Evolutionary conservation across 1,140 invertebrate species (phyloP).

Genomic region (Papilio polytes): DNA sequence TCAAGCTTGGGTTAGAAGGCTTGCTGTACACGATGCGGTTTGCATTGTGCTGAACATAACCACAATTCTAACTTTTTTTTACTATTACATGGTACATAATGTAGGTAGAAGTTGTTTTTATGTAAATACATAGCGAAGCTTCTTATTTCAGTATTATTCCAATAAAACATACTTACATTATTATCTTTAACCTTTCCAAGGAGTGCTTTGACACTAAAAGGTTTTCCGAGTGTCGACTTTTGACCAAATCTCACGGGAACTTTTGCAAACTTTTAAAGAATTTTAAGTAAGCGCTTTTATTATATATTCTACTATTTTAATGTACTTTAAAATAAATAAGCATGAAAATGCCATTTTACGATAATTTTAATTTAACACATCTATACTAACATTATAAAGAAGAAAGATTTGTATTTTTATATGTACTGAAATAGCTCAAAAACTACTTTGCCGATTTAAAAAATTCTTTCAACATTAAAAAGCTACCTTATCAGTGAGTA

Average conservation of each 20-base stretch:
- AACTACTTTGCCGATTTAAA: too few species aligned
- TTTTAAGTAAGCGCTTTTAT: background rate
- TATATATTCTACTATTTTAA: background rate
- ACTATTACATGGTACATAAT: background rate
- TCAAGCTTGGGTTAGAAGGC: background rate
- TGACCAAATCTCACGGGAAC: background rate
- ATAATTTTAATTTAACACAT: background rate
- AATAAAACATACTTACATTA: too few species aligned
- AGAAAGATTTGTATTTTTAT: too few species aligned
- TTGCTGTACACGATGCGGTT: background rate
- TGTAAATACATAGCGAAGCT: background rate
- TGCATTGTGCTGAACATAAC: background rate
- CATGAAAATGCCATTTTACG: too few species aligned
- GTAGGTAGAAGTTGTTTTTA: background rate
- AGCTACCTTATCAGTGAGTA: too few species aligned
- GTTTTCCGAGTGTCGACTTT: background rate
- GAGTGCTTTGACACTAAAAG: background rate
- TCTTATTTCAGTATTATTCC: too few species aligned
- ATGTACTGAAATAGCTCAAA: too few species aligned
- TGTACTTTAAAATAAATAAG: background rate
- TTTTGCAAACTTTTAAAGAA: slow-evolving; percentile 1
- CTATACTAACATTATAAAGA: too few species aligned
- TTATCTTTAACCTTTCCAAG: background rate
- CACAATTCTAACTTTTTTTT: background rate
- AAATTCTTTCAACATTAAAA: too few species aligned